Evolutionary conservation across 2,113 vertebrate species (phyloP).

Genomic region (Euleptes europaea): DNA sequence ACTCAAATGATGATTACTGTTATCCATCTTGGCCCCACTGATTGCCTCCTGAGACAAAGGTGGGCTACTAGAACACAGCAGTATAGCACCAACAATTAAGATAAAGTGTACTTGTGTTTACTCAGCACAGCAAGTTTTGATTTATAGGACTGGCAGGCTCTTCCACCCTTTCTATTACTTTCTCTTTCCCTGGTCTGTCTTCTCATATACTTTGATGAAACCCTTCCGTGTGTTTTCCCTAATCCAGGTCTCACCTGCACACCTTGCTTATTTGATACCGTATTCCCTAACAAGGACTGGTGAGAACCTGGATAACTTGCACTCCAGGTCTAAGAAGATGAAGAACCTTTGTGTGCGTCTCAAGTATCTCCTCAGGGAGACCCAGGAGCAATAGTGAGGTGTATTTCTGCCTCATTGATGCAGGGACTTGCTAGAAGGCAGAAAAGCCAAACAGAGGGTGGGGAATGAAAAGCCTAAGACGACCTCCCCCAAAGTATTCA

Average conservation of each 20-base stretch:
- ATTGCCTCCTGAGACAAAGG: neutral
- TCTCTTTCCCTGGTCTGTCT: neutral
- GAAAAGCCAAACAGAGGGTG: neutral
- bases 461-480: neutral
- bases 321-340: neutral
- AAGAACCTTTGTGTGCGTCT: neutral
- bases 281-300: neutral
- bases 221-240: neutral
- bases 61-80: too few relatives aligned
- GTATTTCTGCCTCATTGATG: neutral
- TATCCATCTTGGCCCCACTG: neutral
- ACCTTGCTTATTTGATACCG: neutral
- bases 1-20: neutral
- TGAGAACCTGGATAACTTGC: fast-evolving
- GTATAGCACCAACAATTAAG: neutral
- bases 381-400: slow-evolving; percentile 1
- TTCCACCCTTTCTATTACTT: neutral
- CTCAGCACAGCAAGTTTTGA: neutral
- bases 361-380: neutral
- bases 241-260: neutral
- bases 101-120: neutral
- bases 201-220: neutral
- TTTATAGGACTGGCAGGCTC: neutral
- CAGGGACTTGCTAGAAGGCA: neutral
- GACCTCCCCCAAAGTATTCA: neutral